Evolutionary conservation across 1,140 invertebrate genomes (phyloP).

Genomic region (Thereuonema tuberculata): DNA sequence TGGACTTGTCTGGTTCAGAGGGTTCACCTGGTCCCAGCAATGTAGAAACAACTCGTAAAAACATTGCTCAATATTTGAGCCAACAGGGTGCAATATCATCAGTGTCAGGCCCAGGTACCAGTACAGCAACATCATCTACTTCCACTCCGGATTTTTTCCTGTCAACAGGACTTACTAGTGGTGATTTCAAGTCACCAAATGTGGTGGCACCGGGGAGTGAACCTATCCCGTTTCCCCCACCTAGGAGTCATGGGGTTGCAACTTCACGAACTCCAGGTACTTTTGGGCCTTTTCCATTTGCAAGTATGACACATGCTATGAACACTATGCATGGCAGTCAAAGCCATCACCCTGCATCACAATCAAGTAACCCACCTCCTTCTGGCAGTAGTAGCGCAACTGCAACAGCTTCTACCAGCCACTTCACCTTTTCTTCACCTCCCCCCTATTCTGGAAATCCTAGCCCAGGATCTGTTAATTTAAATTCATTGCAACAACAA

Average conservation of each 20-base stretch:
- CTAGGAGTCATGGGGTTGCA: conserved; percentile 22
- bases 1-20: conserved; percentile 19
- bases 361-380: conserved; percentile 10
- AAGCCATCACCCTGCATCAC: conserved; percentile 13
- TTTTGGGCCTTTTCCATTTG: conserved; percentile 60
- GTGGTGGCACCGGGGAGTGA: conserved; percentile 29
- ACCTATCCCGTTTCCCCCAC: conserved; percentile 25
- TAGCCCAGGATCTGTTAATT: conserved; percentile 17
- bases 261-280: conserved; percentile 26
- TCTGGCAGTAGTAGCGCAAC: conserved; percentile 9
- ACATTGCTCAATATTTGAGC: conserved; percentile 30
- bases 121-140: conserved; percentile 21
- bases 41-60: conserved; percentile 29
- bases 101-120: conserved; percentile 22
- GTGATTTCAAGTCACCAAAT: conserved; percentile 27
- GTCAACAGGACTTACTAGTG: neutral
- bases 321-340: conserved; percentile 34
- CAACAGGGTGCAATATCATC: conserved; percentile 40
- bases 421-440: conserved; percentile 11
- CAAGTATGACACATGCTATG: conserved; percentile 75
- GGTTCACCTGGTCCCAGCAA: conserved; percentile 25
- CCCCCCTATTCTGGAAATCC: conserved; percentile 22
- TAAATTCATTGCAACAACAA: conserved; percentile 28
- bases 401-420: conserved; percentile 10
- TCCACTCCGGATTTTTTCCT: neutral